Base-by-base conservation (phyloP, 2,888 invertebrate species). In the Sphaerophoria rueppellii region DNA sequence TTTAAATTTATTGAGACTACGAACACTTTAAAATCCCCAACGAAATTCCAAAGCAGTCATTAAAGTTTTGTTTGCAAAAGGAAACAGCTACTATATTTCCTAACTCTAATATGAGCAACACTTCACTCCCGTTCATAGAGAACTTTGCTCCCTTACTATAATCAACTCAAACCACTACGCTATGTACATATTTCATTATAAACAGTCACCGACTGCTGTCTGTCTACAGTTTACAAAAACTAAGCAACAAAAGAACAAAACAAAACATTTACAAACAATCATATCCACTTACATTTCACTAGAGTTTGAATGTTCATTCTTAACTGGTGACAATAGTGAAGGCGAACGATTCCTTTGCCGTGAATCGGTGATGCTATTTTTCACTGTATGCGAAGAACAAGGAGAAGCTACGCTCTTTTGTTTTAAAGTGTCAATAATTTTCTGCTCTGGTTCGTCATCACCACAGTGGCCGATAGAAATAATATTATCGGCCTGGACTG, bases 201-300 rank as follows among this genome's bases (percentile, higher is more conserved):
- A n/a, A n/a, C n/a, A n/a, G n/a, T n/a, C n/a, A n/a, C n/a, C 11
- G 14, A 7, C 50, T 48, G 11, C 0, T 6, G 6, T 35, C 12
- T 72, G 71, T 40, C 65, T 24, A 24, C 24, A 24, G 24, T 60
- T 46, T 61, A 82, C 54, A 76, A 52, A 69, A 70, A 50, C 65
- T 24, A 60, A 81, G 9, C 43, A 60, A 43, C 55, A 69, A 52
- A 40, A 37, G 24, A 48, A 75, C 43, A 71, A 48, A 9, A 43
- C 12, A 0, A 4, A 40, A 40, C 40, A 40, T 24, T 24, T 24
- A 24, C 24, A 40, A 43, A 43, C 43, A 43, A 12, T 11, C 71
- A 63, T 14, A 73, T 69, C 57, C 40, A 83, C 83, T 83, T 52
- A 83, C 83, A 80, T 76, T 80, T 80, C 71, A 76, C 57, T 55